phyloP scores from a whole-genome alignment of 2,113 vertebrate species.

The Thalassoma bifasciatum region DNA sequence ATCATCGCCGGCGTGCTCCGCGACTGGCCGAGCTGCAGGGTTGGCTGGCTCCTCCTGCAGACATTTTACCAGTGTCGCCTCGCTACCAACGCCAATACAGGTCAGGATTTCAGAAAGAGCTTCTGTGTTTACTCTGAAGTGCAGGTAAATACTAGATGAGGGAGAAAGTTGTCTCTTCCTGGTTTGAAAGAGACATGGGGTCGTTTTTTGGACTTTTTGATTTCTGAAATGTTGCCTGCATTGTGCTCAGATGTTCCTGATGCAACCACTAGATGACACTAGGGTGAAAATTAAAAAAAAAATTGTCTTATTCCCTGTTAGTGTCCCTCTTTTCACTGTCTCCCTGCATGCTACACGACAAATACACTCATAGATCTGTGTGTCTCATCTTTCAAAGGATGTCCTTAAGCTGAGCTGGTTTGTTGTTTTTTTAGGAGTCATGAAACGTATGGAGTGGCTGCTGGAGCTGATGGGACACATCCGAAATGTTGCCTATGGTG shows the following conservation, averaged over 20 bases:
- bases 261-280: not conserved
- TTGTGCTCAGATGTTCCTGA: not conserved
- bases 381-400: not conserved
- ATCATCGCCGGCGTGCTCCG: constrained; percentile 79
- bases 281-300: not conserved
- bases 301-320: too few species aligned
- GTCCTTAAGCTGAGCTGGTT: not conserved
- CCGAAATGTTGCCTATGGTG: constrained; percentile 85
- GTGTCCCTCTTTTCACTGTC: not conserved
- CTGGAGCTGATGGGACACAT: constrained; percentile 94
- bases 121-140: too few species aligned
- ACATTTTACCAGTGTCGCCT: constrained; percentile 90
- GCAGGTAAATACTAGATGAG: too few species aligned
- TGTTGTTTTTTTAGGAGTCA: constrained; percentile 82
- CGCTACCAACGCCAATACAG: constrained; percentile 86
- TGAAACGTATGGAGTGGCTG: constrained; percentile 93
- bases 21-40: constrained; percentile 70
- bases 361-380: not conserved
- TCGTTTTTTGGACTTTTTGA: too few species aligned
- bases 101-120: constrained; percentile 68
- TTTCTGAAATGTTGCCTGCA: too few species aligned
- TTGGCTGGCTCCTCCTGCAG: constrained; percentile 90
- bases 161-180: too few species aligned
- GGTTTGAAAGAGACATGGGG: too few species aligned
- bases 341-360: not conserved